Evolutionary conservation across 2,888 invertebrate species (phyloP).

Genomic region (Conistra vaccinii): DNA sequence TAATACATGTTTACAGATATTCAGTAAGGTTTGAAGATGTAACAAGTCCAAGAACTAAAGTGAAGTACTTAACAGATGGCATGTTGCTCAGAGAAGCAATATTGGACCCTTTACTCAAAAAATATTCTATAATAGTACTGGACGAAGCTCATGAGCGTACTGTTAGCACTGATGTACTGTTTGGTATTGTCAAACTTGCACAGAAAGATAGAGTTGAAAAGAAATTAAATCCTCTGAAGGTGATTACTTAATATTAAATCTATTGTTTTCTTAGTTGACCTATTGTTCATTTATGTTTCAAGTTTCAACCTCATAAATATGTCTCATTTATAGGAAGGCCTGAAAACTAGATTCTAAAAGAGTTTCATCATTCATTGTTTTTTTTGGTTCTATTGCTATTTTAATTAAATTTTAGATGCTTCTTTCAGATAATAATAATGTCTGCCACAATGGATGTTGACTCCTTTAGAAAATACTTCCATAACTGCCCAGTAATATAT

Average conservation of each 20-base stretch:
- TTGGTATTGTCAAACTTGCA: slow-evolving; percentile 97
- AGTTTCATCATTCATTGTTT: neutral
- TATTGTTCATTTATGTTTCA: neutral
- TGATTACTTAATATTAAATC: slow-evolving; percentile 72
- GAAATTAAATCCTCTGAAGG: slow-evolving; percentile 92
- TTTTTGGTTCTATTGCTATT: neutral
- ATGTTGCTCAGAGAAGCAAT: slow-evolving; percentile 98
- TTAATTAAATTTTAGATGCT: neutral
- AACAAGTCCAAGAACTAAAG: slow-evolving; percentile 94
- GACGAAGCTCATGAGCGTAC: slow-evolving; percentile 99
- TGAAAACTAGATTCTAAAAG: neutral
- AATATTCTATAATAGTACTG: slow-evolving; percentile 96
- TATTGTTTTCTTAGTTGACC: neutral
- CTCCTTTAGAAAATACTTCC: slow-evolving; percentile 97
- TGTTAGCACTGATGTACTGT: slow-evolving; percentile 97
- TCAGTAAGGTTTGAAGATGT: slow-evolving; percentile 98
- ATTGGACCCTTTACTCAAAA: slow-evolving; percentile 93
- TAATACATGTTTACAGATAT: slow-evolving; percentile 88
- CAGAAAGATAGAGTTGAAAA: slow-evolving; percentile 93
- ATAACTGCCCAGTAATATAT: slow-evolving; percentile 96
- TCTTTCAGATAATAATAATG: slow-evolving; percentile 94
- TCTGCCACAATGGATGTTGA: slow-evolving; percentile 99
- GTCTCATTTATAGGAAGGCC: neutral
- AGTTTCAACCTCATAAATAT: neutral
- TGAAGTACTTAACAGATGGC: slow-evolving; percentile 98